A percentile compares a stretch with the other conserved stretches of the same genome.
phyloP scores from a whole-genome alignment of 2,797 vertebrate genomes.

The Enteromius anoplus region DNA sequence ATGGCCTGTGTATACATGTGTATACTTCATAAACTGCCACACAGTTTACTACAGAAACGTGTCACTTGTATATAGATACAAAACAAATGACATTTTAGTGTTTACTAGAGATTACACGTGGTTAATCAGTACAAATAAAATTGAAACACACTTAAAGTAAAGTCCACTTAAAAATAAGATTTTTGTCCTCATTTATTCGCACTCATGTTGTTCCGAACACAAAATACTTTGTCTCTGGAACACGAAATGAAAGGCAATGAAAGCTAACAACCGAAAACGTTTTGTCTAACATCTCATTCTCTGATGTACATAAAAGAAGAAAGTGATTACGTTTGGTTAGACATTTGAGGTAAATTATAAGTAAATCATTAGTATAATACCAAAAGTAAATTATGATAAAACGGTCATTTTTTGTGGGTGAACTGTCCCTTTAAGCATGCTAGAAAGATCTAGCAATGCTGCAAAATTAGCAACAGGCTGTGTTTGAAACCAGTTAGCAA shows the following conservation, averaged over 20 bases:
- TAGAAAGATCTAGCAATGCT: constrained; percentile 15
- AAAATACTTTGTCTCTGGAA: no score
- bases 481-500: background rate
- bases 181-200: background rate
- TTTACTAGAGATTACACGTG: background rate
- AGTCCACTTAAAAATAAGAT: background rate
- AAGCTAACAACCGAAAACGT: background rate
- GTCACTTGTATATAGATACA: background rate
- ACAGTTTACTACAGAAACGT: background rate
- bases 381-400: background rate
- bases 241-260: no score
- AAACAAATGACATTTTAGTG: background rate
- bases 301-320: background rate
- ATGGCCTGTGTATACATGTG: background rate
- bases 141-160: background rate
- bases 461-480: constrained; percentile 9
- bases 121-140: background rate
- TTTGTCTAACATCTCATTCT: background rate
- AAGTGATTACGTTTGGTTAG: background rate
- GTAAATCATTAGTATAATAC: no score
- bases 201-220: background rate
- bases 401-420: background rate
- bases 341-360: background rate
- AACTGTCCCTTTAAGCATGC: constrained; percentile 1
- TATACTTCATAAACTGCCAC: background rate